Evolutionary conservation across 2,797 vertebrate genomes (phyloP), one percentile per base, ranked within the genome.

Genomic region (Cygnus olor): DNA sequence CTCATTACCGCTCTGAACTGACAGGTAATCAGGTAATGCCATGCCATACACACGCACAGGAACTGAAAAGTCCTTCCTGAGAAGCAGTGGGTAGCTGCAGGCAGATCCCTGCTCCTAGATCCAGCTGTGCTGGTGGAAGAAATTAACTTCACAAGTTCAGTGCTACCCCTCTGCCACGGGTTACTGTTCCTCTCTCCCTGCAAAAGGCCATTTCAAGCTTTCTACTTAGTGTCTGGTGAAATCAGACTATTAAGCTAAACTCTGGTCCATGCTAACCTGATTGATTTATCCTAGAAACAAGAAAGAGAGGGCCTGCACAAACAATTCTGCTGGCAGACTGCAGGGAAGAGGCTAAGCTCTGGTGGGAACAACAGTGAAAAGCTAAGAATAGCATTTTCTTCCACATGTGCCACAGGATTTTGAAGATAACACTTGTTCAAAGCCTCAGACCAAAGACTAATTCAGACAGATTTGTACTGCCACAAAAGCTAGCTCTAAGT

Each of bases 21-120:
- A 91, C 82, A 85, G 51, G 68, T 66, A 78, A 90, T 61, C 80
- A 91, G 92, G 82, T 20, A 86, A 85, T 64, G 64, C 51, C 78
- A 90, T 21, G 32, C 25, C 27, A 77, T 79, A 51, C 60, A 65
- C 42, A 40, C 34, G 45, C 5, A 14, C 25, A 69, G 24, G 36
- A 85, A 78, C 70, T 71, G 65, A 90, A 78, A 38, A 86, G 84
- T 93, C 49, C 44, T 86, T 61, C 49, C 58, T 54, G 20, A 80
- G 73, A 90, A 71, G 65, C 32, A 40, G 30, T 12, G 21, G 57
- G 77, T 49, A 84, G 70, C 17, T 64, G 66, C n/a, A 54, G 40
- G 36, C 72, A 94, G 76, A 93, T 10, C 36, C 86, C 65, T 69
- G 36, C 25, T 85, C 42, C 70, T 42, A 91, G 40, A 74, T 49